Conservation (phyloP, 64 coral and sea anemone species). For the Montipora cactus region DNA sequence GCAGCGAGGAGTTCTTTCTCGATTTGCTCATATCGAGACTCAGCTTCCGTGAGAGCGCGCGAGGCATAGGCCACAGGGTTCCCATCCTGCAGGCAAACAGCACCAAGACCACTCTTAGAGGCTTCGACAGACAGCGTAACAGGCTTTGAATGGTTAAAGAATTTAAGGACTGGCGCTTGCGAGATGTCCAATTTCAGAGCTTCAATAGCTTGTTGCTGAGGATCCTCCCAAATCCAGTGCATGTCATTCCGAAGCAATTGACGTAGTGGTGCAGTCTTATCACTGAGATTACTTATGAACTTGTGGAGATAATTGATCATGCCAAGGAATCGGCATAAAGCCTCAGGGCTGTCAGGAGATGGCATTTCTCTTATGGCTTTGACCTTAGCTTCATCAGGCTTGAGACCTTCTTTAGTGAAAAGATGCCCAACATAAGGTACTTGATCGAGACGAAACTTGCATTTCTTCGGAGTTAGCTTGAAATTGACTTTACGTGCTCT, state of each 20-base stretch:
- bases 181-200: slow-evolving; percentile 2
- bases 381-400: slow-evolving; percentile 25
- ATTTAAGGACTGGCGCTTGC: slow-evolving; percentile 18
- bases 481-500: neutral
- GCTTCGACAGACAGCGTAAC: slow-evolving; percentile 17
- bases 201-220: slow-evolving; percentile 39
- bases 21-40: neutral
- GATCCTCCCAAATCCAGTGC: neutral
- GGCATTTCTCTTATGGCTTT: slow-evolving; percentile 44
- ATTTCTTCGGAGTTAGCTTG: slow-evolving; percentile 42
- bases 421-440: slow-evolving; percentile 28
- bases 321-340: slow-evolving; percentile 55
- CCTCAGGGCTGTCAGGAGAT: neutral
- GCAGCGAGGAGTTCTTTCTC: neutral
- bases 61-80: neutral
- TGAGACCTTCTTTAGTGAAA: slow-evolving; percentile 14
- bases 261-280: slow-evolving; percentile 2
- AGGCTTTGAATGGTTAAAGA: slow-evolving; percentile 8
- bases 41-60: neutral
- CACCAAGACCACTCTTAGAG: slow-evolving; percentile 23
- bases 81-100: slow-evolving; percentile 25
- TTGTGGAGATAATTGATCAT: slow-evolving; percentile 61
- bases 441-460: slow-evolving; percentile 5
- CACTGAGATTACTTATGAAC: slow-evolving; percentile 48
- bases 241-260: neutral